These are phyloP conservation scores for Oncorhynchus mykiss DNA, from an alignment of 2,113 vertebrate species.

Conservation along the genomic window DNA sequence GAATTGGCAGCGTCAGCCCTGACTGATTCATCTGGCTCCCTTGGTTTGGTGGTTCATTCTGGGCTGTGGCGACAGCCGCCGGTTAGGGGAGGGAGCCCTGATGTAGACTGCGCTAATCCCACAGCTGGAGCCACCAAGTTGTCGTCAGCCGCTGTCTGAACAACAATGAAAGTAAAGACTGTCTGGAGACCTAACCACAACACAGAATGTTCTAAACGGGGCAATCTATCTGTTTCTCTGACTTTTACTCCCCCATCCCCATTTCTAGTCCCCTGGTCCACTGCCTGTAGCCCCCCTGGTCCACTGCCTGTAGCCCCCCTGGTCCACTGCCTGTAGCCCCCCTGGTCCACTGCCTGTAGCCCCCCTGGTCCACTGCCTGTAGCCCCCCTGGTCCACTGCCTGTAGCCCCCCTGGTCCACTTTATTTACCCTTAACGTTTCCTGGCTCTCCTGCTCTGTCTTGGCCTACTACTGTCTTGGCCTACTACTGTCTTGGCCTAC, in stretches of 20 bases:
- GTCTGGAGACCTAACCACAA: slow-evolving; percentile 48
- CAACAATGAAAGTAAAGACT: slow-evolving; percentile 42
- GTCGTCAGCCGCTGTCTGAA: slow-evolving; percentile 16
- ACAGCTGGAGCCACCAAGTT: slow-evolving; percentile 38
- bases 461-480: neutral
- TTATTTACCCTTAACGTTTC: slow-evolving; percentile 15
- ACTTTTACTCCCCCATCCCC: neutral
- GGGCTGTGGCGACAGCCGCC: slow-evolving; percentile 49
- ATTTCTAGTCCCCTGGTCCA: neutral
- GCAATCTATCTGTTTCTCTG: slow-evolving; percentile 12
- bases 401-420: neutral
- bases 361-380: neutral
- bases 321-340: too few species aligned
- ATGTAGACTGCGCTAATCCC: neutral
- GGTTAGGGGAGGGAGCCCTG: slow-evolving; percentile 11
- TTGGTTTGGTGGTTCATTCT: slow-evolving; percentile 54
- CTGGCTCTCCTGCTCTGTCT: neutral
- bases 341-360: neutral
- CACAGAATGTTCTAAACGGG: slow-evolving; percentile 42
- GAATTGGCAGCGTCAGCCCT: slow-evolving; percentile 55
- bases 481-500: neutral
- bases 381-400: neutral
- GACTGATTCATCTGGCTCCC: slow-evolving; percentile 46
- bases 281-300: neutral
- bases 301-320: too few species aligned